Conservation (phyloP, 1,140 invertebrate species). For the Mactra quadrangularis region DNA sequence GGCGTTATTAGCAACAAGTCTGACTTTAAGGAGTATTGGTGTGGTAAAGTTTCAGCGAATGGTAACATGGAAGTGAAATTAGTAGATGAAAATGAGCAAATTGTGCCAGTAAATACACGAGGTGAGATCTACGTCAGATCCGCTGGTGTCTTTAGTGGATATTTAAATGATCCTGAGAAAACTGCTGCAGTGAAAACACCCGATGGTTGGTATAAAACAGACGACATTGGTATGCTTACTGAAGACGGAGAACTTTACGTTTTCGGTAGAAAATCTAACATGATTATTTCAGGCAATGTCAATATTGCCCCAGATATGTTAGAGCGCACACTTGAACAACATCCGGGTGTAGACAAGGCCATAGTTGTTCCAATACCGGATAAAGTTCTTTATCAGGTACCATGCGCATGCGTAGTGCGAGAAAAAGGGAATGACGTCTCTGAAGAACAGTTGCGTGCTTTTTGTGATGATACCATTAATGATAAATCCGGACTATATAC, state of each 20-base stretch:
- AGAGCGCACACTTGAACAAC: conserved; percentile 8
- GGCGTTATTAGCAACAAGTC: neutral
- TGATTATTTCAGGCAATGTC: conserved; percentile 46
- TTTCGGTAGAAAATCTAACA: conserved; percentile 36
- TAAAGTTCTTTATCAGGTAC: conserved; percentile 9
- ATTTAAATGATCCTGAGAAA: conserved; percentile 86
- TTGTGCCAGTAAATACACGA: neutral
- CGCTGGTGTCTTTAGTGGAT: conserved; percentile 85
- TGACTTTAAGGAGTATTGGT: neutral
- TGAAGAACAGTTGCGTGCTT: neutral
- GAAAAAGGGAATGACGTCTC: neutral
- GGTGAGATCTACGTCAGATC: conserved; percentile 27
- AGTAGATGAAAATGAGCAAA: conserved; percentile 20
- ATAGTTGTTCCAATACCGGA: conserved; percentile 49
- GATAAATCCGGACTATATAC: conserved; percentile 10
- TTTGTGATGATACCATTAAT: neutral
- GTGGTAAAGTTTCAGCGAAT: conserved; percentile 9
- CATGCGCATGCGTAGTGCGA: conserved; percentile 13
- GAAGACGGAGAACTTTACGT: conserved; percentile 52
- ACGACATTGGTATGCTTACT: conserved; percentile 80
- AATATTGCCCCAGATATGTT: conserved; percentile 41
- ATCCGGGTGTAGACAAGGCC: conserved; percentile 27
- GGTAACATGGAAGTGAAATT: conserved; percentile 25
- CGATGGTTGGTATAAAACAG: conserved; percentile 84
- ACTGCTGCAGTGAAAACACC: conserved; percentile 80